These are phyloP conservation scores for Cinclus mexicanus DNA, from an alignment of 2,113 vertebrate species.

Conservation along the genomic window DNA sequence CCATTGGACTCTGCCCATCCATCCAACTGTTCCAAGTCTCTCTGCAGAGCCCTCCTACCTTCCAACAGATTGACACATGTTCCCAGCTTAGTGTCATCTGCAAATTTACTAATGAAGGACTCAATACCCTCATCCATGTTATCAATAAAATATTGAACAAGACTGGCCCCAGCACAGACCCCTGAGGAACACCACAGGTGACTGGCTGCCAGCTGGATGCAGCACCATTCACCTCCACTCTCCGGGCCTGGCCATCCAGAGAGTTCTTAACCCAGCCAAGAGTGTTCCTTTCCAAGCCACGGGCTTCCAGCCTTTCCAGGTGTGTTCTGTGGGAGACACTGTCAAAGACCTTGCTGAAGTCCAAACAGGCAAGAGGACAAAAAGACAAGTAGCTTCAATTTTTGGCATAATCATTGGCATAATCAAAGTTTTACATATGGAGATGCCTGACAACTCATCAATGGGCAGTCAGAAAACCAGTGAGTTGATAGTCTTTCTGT, in stretches of 20 bases:
- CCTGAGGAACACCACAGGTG: not conserved
- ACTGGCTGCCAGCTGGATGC: fast-evolving
- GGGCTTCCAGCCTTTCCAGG: not conserved
- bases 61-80: fast-evolving
- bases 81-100: not conserved
- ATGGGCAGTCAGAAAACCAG: not conserved
- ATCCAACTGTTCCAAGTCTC: not conserved
- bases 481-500: not conserved
- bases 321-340: not conserved
- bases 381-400: not conserved
- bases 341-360: not conserved
- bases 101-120: not conserved
- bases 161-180: not conserved
- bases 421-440: not conserved
- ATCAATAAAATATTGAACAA: not conserved
- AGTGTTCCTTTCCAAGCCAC: not conserved
- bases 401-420: not conserved
- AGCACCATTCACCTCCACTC: not conserved
- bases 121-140: not conserved
- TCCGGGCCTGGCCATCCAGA: fast-evolving
- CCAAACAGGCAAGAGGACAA: not conserved
- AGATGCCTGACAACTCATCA: conserved; percentile 4
- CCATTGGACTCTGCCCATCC: not conserved
- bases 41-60: not conserved
- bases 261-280: not conserved